Evolutionary conservation across 2,797 vertebrate species (phyloP).

Genomic region (Coregonus ussuriensis): DNA sequence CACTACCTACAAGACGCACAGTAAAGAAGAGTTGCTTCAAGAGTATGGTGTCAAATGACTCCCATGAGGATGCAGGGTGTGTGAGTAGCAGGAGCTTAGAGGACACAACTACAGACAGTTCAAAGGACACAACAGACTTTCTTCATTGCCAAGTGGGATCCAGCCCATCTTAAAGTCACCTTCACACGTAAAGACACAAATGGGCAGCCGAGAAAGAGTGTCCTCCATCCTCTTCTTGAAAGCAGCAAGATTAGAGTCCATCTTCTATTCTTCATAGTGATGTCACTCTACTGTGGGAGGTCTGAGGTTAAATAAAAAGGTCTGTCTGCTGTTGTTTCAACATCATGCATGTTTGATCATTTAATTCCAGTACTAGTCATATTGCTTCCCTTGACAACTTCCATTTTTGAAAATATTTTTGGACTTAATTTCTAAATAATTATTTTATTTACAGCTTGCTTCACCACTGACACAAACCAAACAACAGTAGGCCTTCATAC

Average conservation of each 20-base stretch:
- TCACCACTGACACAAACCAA: conserved; percentile 35
- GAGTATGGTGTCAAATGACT: background rate
- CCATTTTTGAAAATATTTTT: too few species aligned
- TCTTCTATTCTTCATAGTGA: background rate
- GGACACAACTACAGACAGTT: background rate
- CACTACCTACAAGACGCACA: background rate
- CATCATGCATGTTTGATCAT: background rate
- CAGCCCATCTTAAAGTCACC: conserved; percentile 14
- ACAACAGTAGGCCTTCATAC: conserved; percentile 30
- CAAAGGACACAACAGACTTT: background rate
- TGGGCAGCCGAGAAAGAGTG: background rate
- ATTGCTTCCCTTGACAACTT: background rate
- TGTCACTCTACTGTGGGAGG: background rate
- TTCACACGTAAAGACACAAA: background rate
- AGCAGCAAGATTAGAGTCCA: background rate
- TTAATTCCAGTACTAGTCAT: background rate
- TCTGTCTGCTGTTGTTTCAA: background rate
- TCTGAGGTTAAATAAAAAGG: too few species aligned
- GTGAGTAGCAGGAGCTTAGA: background rate
- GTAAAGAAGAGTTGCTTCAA: background rate
- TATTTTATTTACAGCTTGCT: conserved; percentile 72
- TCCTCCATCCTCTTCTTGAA: background rate
- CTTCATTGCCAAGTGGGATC: conserved; percentile 1
- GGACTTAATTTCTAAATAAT: conserved; percentile 31
- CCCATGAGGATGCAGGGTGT: background rate